Evolutionary conservation across 2,888 invertebrate genomes (phyloP), one percentile per base, ranked within the genome.

Genomic region (Achlya flavicornis): DNA sequence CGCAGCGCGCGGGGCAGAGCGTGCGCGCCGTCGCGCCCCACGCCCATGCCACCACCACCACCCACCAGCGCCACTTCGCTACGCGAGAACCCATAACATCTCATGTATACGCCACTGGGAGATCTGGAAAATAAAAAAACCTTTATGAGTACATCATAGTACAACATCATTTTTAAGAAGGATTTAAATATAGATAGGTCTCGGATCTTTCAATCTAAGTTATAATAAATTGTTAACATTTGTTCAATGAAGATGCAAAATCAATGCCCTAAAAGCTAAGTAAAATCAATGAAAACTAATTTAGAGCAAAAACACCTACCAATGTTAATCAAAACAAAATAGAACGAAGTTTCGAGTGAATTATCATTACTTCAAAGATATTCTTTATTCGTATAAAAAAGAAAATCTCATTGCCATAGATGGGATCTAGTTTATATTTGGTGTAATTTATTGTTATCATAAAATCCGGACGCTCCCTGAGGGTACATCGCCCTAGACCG

Each of bases 1-100:
- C 94, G 88, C 98, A 98, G 77, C 96, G 96, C 65, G 96, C 95
- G 61, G 98, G 98, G 86, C 98, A 98, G 70, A 97, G 95, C 65
- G 95, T 95, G 77, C 94, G 92, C 68, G 94, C 94, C 58, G 94
- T 81, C 64, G 89, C 90, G 75, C 95, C 91, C 93, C 94, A 92
- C 82, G 94, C 88, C 89, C 93, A 91, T 74, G 94, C 93, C 75
- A 89, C 88, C 84, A 94, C 93, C 88, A 95, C 94, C 88, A 93
- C 85, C 87, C 90, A 89, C 90, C 91, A 90, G 78, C 90, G 89
- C 92, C 93, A 92, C 85, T 90, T 90, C 85, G 90, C 90, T 91
- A 91, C 82, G 86, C 90, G 87, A 87, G 87, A 90, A 88, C 93
- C 93, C 93, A 93, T 93, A 92, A 91, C 93, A 93, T 92, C 91